Percentiles rank a stretch among this genome's conserved stretches.
Conservation (phyloP, 2,888 invertebrate genomes). For the Rotaria socialis region DNA sequence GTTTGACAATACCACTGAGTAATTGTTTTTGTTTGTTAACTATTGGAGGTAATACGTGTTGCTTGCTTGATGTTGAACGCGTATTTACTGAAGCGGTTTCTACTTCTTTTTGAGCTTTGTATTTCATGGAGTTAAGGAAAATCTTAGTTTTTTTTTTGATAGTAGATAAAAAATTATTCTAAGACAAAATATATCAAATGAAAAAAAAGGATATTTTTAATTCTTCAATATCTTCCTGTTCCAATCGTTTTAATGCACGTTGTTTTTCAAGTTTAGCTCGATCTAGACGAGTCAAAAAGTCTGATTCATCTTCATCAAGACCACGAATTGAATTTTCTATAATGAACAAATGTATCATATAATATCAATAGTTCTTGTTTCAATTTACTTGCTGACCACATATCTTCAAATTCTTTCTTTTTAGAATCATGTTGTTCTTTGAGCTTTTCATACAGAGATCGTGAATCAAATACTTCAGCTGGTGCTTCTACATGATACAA, state of each 20-base stretch:
- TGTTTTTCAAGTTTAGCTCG: constrained; percentile 24
- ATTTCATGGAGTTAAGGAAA: constrained; percentile 41
- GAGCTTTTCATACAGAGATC: constrained; percentile 43
- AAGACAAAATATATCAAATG: neutral
- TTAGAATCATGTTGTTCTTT: constrained; percentile 42
- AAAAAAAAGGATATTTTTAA: constrained; percentile 46
- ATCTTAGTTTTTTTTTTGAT: neutral
- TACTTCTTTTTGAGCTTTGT: constrained; percentile 32
- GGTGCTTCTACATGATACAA: constrained; percentile 42
- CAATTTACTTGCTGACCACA: constrained; percentile 41
- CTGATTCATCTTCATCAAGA: constrained; percentile 40
- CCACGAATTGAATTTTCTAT: constrained; percentile 43
- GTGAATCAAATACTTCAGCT: constrained; percentile 41
- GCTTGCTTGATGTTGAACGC: constrained; percentile 31
- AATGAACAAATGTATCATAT: neutral
- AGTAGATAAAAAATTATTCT: neutral
- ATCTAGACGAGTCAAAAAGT: constrained; percentile 40
- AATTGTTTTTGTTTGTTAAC: constrained; percentile 39
- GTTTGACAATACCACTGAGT: neutral
- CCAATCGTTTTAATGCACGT: constrained; percentile 29
- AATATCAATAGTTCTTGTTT: neutral
- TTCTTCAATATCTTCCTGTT: constrained; percentile 46
- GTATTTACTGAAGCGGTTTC: constrained; percentile 9
- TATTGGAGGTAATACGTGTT: constrained; percentile 21
- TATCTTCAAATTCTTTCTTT: constrained; percentile 43